These are phyloP conservation scores for Nomada hirtipes DNA, from an alignment of 2,888 invertebrate genomes.

Conservation along the genomic window DNA sequence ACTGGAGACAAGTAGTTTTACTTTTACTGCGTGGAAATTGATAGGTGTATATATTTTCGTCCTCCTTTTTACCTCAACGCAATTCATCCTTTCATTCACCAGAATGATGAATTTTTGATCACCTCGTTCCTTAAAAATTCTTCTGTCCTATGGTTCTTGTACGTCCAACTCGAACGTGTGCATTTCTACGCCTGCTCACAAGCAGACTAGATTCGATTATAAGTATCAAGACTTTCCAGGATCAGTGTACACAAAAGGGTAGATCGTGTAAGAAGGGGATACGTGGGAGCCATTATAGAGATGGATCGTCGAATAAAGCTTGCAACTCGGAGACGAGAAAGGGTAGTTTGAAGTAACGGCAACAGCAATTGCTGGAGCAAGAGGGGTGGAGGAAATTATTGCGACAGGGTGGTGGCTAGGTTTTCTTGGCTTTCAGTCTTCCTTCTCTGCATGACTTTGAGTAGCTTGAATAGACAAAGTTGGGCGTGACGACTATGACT, in stretches of 20 bases:
- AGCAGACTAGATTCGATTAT: neutral
- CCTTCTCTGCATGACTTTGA: neutral
- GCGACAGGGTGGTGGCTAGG: slow-evolving; percentile 43
- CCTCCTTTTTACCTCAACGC: too few species aligned
- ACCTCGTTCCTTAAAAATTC: too few species aligned
- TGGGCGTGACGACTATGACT: too few species aligned
- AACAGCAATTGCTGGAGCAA: slow-evolving; percentile 54
- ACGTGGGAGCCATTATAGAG: slow-evolving; percentile 82
- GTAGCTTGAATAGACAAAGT: neutral
- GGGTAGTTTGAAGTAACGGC: slow-evolving; percentile 72
- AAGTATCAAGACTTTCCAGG: slow-evolving; percentile 53
- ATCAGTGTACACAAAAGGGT: slow-evolving; percentile 66
- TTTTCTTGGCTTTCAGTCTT: slow-evolving; percentile 21
- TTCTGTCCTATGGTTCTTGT: too few species aligned
- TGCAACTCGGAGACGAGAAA: slow-evolving; percentile 34
- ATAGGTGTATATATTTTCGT: too few species aligned
- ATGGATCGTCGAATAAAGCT: slow-evolving; percentile 82
- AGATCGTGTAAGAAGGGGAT: slow-evolving; percentile 76
- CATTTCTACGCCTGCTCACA: slow-evolving; percentile 8
- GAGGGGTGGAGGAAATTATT: slow-evolving; percentile 14
- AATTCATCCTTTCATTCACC: too few species aligned
- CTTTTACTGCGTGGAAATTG: too few species aligned
- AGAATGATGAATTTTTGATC: too few species aligned
- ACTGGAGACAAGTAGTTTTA: too few species aligned
- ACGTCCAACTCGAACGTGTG: neutral